These are phyloP conservation scores for Graptemys geographica DNA, from an alignment of 2,797 vertebrate species.

Conservation along the genomic window DNA sequence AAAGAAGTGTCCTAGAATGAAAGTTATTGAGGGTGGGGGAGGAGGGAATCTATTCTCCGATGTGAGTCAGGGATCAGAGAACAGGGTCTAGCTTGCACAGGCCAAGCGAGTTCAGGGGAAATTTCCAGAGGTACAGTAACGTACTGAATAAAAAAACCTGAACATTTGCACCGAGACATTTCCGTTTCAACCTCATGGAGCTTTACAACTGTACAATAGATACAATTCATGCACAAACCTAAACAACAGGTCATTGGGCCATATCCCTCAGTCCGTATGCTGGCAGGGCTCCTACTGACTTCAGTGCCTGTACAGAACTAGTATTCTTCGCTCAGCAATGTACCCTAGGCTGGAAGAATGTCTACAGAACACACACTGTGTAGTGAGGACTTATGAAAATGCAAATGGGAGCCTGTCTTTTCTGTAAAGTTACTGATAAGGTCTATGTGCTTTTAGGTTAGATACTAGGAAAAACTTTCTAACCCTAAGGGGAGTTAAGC, in stretches of 20 bases:
- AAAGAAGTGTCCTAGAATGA: not conserved
- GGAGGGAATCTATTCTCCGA: not conserved
- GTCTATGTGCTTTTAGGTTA: not conserved
- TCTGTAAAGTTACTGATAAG: rapidly evolving
- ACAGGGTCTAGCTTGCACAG: not conserved
- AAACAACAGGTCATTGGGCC: not conserved
- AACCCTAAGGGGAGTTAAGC: not conserved
- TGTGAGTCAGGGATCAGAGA: not conserved
- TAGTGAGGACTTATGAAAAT: not conserved
- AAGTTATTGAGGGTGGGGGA: not conserved
- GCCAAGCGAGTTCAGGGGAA: too few relatives aligned
- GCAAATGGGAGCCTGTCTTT: not conserved
- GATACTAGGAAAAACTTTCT: not conserved
- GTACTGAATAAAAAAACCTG: not conserved
- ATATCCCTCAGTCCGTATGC: not conserved
- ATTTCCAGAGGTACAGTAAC: not conserved
- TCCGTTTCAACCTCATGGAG: not conserved
- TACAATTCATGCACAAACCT: not conserved
- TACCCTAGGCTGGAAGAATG: not conserved
- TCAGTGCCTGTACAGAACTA: not conserved
- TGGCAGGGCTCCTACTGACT: not conserved
- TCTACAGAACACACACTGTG: not conserved
- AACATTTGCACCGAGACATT: not conserved
- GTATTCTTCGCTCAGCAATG: not conserved
- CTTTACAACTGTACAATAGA: not conserved